Evolutionary conservation across 2,888 invertebrate species (phyloP).

Genomic region (Scaptomyza parva): DNA sequence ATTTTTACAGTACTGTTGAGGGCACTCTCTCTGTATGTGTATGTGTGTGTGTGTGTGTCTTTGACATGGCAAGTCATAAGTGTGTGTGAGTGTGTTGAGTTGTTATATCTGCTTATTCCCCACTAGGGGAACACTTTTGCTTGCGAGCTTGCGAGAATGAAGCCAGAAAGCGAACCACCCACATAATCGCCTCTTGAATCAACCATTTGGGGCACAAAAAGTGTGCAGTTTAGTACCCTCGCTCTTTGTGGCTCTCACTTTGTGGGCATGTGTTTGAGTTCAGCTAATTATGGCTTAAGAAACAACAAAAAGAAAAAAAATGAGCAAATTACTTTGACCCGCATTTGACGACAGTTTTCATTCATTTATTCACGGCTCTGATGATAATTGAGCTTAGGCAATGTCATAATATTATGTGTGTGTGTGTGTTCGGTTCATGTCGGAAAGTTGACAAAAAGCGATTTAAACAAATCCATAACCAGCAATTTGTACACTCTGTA

Average conservation of each 20-base stretch:
- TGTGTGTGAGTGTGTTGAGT: conserved; percentile 1
- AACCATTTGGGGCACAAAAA: conserved; percentile 1
- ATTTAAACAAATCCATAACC: conserved; percentile 10
- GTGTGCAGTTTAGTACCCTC: not conserved
- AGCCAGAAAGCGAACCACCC: not conserved
- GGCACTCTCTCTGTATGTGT: not conserved
- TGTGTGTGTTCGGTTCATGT: conserved; percentile 7
- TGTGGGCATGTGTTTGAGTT: not conserved
- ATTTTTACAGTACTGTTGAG: conserved; percentile 4
- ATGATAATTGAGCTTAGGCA: conserved; percentile 22
- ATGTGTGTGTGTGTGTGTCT: conserved; percentile 26
- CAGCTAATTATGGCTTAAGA: conserved; percentile 56
- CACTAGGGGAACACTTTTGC: conserved; percentile 4
- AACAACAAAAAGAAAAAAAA: not conserved
- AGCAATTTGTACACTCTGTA: conserved; percentile 8
- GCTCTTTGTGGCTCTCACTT: not conserved
- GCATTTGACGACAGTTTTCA: conserved; percentile 28
- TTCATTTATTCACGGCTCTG: conserved; percentile 11
- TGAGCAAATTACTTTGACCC: conserved; percentile 41
- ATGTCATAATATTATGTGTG: not conserved
- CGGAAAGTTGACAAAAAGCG: conserved; percentile 21
- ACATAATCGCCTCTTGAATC: conserved; percentile 16
- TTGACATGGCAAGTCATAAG: conserved; percentile 20
- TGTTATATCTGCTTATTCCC: not conserved
- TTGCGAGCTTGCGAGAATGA: not conserved